phyloP scores from a whole-genome alignment of 2,797 vertebrate species.

The Galaxias olidus region DNA sequence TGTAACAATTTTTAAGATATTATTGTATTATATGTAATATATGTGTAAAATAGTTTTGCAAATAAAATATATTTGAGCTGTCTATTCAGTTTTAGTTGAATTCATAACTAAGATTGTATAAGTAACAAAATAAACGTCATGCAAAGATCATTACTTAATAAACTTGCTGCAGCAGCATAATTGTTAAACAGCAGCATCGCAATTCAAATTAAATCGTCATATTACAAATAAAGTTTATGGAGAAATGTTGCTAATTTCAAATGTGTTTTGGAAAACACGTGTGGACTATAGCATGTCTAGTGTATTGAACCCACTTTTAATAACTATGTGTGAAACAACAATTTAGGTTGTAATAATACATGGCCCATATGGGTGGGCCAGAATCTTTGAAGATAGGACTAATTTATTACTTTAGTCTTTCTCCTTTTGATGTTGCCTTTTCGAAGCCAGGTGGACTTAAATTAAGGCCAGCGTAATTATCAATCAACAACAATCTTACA shows the following conservation, averaged over 20 bases:
- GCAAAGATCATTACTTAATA: too few species aligned
- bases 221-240: too few species aligned
- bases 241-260: not conserved
- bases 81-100: too few species aligned
- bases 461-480: too few species aligned
- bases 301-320: slow-evolving; percentile 36
- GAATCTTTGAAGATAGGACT: slow-evolving; percentile 4
- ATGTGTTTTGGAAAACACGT: slow-evolving; percentile 47
- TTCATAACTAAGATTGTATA: too few species aligned
- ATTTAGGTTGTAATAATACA: slow-evolving; percentile 25
- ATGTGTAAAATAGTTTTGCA: slow-evolving; percentile 76
- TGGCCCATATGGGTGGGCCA: slow-evolving; percentile 4
- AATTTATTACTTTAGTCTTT: slow-evolving; percentile 50
- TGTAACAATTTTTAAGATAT: slow-evolving; percentile 43
- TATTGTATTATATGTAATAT: slow-evolving; percentile 81
- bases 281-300: slow-evolving; percentile 22
- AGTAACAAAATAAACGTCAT: too few species aligned
- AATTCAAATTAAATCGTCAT: too few species aligned
- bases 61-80: slow-evolving; percentile 68
- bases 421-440: slow-evolving; percentile 49
- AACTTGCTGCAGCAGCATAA: too few species aligned
- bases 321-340: slow-evolving; percentile 60
- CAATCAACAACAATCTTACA: too few species aligned
- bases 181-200: too few species aligned
- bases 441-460: not conserved